Evolutionary conservation across 35 echinoderm and acorn worm species (phyloP).

Genomic region (Anneissia japonica): DNA sequence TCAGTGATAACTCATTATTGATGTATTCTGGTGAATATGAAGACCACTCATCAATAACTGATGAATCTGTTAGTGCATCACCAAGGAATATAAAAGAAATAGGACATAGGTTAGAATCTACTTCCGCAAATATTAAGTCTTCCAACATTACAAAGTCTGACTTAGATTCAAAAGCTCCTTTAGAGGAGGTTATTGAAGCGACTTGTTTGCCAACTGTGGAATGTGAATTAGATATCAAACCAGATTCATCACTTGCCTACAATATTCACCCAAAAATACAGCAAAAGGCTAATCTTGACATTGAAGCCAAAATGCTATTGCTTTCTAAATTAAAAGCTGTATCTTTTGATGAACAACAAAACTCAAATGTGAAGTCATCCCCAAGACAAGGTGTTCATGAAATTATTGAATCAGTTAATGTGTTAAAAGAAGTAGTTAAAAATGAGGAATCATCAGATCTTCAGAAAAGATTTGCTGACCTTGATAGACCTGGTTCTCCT

Average conservation of each 20-base stretch:
- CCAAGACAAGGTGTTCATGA: neutral
- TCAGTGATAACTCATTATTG: constrained; percentile 49
- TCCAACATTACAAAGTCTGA: neutral
- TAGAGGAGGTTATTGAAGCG: neutral
- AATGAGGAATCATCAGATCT: neutral
- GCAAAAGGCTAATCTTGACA: neutral
- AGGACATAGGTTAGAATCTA: neutral
- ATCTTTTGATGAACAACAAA: neutral
- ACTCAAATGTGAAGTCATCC: neutral
- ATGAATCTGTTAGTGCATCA: neutral
- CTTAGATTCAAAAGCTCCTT: neutral
- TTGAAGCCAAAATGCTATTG: neutral
- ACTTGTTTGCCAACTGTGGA: neutral
- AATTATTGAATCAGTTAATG: neutral
- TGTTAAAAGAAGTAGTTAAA: neutral
- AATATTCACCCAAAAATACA: neutral
- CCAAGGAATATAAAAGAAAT: neutral
- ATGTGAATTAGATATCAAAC: neutral
- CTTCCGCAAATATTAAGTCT: neutral
- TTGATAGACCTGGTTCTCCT: neutral
- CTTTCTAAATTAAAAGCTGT: neutral
- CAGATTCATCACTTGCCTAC: neutral
- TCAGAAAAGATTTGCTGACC: neutral
- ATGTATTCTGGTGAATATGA: neutral
- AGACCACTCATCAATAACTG: neutral